phyloP scores from a whole-genome alignment of 1,140 invertebrate genomes.

The Probaryconus sp. region DNA sequence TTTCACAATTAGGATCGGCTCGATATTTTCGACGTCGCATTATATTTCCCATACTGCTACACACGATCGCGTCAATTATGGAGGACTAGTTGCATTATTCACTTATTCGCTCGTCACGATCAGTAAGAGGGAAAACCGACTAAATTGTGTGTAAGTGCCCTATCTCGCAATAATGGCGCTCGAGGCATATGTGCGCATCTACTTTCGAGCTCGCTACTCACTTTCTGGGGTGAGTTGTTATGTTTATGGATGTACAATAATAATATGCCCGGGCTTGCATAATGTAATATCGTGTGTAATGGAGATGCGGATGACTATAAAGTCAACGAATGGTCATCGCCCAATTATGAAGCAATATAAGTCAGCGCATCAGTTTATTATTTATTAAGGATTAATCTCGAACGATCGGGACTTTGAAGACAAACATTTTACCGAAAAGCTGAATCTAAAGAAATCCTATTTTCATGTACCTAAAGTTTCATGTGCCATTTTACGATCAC shows the following conservation, averaged over 20 bases:
- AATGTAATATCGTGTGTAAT: constrained; percentile 21
- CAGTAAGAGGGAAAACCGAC: constrained; percentile 27
- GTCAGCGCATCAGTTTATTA: too few relatives aligned
- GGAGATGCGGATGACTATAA: constrained; percentile 20
- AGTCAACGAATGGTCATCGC: constrained; percentile 7
- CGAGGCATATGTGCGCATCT: constrained; percentile 26
- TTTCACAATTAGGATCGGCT: constrained; percentile 29
- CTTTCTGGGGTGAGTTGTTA: constrained; percentile 25
- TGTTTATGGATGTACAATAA: constrained; percentile 38
- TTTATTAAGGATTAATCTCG: too few relatives aligned
- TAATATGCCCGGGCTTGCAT: constrained; percentile 10
- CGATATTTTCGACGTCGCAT: constrained; percentile 9
- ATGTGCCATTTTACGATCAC: too few relatives aligned
- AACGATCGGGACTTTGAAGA: too few relatives aligned
- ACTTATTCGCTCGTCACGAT: constrained; percentile 50
- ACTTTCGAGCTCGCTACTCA: constrained; percentile 14
- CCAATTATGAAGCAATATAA: constrained; percentile 6
- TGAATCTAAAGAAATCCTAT: too few relatives aligned
- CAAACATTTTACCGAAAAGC: too few relatives aligned
- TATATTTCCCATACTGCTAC: constrained; percentile 11
- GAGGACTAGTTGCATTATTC: constrained; percentile 24
- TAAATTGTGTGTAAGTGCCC: constrained; percentile 40
- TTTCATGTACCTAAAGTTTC: too few relatives aligned
- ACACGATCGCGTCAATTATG: constrained; percentile 15
- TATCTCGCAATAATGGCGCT: constrained; percentile 37